These are phyloP conservation scores for Xiphorhynchus elegans DNA, from an alignment of 2,113 vertebrate genomes.

Conservation along the genomic window DNA sequence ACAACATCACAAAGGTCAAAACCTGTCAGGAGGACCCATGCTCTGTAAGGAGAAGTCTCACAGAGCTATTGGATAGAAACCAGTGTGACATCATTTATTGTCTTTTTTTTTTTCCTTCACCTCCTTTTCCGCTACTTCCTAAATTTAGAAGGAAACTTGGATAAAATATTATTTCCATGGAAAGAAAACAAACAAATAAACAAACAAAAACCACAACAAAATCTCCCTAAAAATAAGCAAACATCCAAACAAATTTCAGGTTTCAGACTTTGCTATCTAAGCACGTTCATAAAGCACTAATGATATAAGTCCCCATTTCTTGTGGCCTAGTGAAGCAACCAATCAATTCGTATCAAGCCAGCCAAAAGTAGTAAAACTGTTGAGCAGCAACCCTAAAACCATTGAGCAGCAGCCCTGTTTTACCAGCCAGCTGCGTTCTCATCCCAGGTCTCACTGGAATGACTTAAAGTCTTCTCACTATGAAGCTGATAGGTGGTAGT, in stretches of 20 bases:
- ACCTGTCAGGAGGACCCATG: fast-evolving
- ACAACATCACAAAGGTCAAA: not conserved
- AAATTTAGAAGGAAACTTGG: not conserved
- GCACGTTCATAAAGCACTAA: not conserved
- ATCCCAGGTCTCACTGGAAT: not conserved
- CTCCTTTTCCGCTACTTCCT: not conserved
- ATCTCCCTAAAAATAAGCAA: not conserved
- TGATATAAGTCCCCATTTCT: not conserved
- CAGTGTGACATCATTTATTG: fast-evolving
- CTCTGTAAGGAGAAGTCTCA: fast-evolving
- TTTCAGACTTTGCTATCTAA: not conserved
- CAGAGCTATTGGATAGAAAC: not conserved
- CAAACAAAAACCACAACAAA: not conserved
- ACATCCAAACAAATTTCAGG: not conserved
- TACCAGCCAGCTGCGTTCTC: not conserved
- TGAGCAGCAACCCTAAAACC: not conserved
- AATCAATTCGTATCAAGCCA: not conserved
- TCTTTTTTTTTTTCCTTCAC: not conserved
- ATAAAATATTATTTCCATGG: not conserved
- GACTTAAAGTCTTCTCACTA: not conserved
- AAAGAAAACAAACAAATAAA: not conserved
- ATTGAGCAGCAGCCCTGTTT: not conserved
- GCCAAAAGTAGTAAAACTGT: not conserved
- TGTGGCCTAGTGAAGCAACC: not conserved
- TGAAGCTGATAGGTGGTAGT: not conserved